A percentile compares a stretch with the other conserved stretches of the same genome.
These are phyloP conservation scores for Lithophane ornitopus DNA, from an alignment of 2,888 invertebrate species.

Conservation along the genomic window DNA sequence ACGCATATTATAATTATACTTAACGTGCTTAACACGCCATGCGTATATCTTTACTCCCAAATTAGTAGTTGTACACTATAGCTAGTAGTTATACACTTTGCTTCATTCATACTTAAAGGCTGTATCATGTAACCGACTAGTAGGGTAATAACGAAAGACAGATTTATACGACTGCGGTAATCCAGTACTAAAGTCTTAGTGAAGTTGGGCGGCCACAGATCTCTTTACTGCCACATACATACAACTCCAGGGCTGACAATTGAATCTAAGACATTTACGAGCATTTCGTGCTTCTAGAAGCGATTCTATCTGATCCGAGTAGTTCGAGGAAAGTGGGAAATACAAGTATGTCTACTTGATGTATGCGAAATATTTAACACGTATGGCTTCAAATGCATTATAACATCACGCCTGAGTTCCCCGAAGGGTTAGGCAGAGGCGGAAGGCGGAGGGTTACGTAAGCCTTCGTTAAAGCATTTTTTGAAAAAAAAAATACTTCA, in stretches of 20 bases:
- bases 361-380: not conserved
- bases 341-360: not conserved
- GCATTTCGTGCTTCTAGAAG: constrained; percentile 13
- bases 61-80: not conserved
- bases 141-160: constrained; percentile 51
- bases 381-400: not conserved
- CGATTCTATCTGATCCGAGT: constrained; percentile 13
- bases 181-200: constrained; percentile 58
- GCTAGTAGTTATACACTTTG: not conserved
- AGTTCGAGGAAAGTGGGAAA: constrained; percentile 1
- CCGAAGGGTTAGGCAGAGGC: not conserved
- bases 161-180: constrained; percentile 54
- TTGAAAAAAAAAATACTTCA: not conserved
- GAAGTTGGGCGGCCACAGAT: constrained; percentile 45
- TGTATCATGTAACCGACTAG: constrained; percentile 26
- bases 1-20: too few relatives aligned
- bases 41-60: not conserved
- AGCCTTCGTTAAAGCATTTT: not conserved
- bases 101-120: constrained; percentile 28
- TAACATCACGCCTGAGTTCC: not conserved
- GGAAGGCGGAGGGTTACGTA: not conserved
- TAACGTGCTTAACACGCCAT: too few relatives aligned
- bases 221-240: constrained; percentile 36
- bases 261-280: constrained; percentile 51
- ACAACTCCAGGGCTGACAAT: constrained; percentile 49